Percentiles rank a stretch among this genome's conserved stretches.
Evolutionary conservation across 2,888 invertebrate species (phyloP).

Genomic region (Nomada ferruginata): DNA sequence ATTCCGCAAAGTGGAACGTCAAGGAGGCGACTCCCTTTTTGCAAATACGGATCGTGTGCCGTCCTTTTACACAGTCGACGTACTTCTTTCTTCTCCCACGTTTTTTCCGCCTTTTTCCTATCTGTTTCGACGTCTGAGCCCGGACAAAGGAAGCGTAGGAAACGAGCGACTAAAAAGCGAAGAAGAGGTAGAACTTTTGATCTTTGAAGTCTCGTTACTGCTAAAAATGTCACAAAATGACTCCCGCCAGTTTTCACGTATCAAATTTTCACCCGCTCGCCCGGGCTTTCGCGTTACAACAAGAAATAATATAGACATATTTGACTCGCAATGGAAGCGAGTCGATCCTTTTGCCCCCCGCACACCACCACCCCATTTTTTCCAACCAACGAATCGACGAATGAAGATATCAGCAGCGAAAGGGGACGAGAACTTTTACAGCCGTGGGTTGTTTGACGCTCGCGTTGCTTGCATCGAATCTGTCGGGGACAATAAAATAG

Average conservation of each 20-base stretch:
- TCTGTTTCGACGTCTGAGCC: constrained; percentile 45
- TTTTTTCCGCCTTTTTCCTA: constrained; percentile 17
- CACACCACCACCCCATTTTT: too few relatives aligned
- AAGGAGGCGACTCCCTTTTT: constrained; percentile 48
- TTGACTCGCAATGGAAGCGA: constrained; percentile 8
- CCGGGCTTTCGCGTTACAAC: not conserved
- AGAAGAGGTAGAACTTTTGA: constrained; percentile 7
- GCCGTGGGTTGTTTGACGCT: constrained; percentile 45
- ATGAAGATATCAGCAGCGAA: constrained; percentile 40
- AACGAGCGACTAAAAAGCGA: not conserved
- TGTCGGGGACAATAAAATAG: constrained; percentile 67
- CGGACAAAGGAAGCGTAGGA: constrained; percentile 26
- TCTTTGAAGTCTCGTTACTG: constrained; percentile 37
- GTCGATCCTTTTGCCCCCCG: constrained; percentile 12
- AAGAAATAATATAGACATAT: constrained; percentile 4
- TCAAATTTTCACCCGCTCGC: not conserved
- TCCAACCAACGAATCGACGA: constrained; percentile 1
- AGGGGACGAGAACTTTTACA: constrained; percentile 31
- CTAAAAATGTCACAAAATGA: constrained; percentile 18
- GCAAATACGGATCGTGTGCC: constrained; percentile 50
- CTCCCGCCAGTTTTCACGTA: not conserved
- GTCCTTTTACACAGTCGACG: constrained; percentile 31
- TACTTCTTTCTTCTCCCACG: not conserved
- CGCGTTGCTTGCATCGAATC: constrained; percentile 59
- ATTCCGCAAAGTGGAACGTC: constrained; percentile 54